Conservation (phyloP, 2,888 invertebrate genomes). For the Drosophila neutralis region DNA sequence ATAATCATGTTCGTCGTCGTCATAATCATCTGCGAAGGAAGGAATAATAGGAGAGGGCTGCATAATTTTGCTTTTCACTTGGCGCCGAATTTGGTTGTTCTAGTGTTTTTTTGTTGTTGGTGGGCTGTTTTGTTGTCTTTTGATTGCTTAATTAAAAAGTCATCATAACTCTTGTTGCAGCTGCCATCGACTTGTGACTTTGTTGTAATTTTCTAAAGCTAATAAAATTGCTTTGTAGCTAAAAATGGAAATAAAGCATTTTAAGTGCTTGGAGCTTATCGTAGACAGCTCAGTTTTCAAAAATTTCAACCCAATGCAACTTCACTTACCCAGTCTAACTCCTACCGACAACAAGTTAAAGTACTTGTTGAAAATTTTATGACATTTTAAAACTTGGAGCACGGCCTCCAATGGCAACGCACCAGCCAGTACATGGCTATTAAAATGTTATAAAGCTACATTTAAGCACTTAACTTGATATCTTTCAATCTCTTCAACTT, state of each 20-base stretch:
- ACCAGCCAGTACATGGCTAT: conserved; percentile 47
- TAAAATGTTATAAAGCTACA: conserved; percentile 78
- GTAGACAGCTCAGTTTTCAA: conserved; percentile 64
- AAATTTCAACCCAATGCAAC: conserved; percentile 53
- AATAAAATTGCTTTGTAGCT: conserved; percentile 78
- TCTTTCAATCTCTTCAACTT: conserved; percentile 67
- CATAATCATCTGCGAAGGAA: conserved; percentile 29
- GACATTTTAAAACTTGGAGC: conserved; percentile 72
- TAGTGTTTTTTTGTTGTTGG: conserved; percentile 28
- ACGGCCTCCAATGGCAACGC: conserved; percentile 31
- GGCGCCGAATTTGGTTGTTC: conserved; percentile 57
- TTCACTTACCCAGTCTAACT: not conserved
- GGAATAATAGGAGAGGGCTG: conserved; percentile 33
- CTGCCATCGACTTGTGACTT: conserved; percentile 64
- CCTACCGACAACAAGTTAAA: conserved; percentile 52
- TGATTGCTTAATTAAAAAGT: conserved; percentile 77
- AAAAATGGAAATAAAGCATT: conserved; percentile 76
- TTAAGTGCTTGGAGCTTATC: conserved; percentile 76
- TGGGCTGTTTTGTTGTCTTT: conserved; percentile 49
- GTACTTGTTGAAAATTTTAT: conserved; percentile 79
- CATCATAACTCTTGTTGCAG: conserved; percentile 78
- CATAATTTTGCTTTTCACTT: conserved; percentile 58
- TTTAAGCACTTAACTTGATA: conserved; percentile 77
- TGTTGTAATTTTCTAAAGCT: conserved; percentile 79
- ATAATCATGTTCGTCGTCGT: conserved; percentile 20